Evolutionary conservation across 2,113 vertebrate species (phyloP).

Genomic region (Neoarius graeffei): DNA sequence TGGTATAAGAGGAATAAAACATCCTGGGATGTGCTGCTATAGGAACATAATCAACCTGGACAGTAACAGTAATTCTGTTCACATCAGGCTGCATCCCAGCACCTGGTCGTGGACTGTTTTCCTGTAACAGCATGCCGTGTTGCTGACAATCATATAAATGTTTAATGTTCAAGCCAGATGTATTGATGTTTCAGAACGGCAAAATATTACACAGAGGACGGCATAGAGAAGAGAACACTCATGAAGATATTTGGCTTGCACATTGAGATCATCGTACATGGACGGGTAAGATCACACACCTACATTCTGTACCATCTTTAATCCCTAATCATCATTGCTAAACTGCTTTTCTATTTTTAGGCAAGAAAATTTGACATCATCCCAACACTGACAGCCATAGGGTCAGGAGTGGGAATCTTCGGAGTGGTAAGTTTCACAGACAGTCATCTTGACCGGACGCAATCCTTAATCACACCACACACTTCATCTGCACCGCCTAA

Average conservation of each 20-base stretch:
- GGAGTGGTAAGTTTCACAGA: constrained; percentile 84
- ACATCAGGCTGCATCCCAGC: neutral
- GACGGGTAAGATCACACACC: constrained; percentile 75
- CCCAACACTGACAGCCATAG: constrained; percentile 92
- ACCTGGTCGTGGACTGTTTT: neutral
- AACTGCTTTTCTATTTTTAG: constrained; percentile 62
- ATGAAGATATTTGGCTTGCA: constrained; percentile 93
- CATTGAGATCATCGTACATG: constrained; percentile 88
- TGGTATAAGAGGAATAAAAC: neutral
- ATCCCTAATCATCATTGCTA: neutral
- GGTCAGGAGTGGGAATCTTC: constrained; percentile 96
- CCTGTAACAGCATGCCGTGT: neutral
- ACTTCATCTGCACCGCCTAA: constrained; percentile 19
- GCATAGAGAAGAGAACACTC: constrained; percentile 77
- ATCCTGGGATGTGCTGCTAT: neutral
- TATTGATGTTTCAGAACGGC: constrained; percentile 74
- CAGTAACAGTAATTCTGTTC: neutral
- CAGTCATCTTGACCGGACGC: neutral
- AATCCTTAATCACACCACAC: constrained; percentile 1
- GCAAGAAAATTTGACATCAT: constrained; percentile 97
- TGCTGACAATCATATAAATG: neutral
- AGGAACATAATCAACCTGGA: neutral
- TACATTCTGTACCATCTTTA: neutral
- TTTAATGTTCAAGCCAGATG: neutral
- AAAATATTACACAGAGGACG: constrained; percentile 80